A percentile compares a stretch with the other conserved stretches of the same genome.
phyloP scores from a whole-genome alignment of 2,113 vertebrate species.

The Aythya baeri region DNA sequence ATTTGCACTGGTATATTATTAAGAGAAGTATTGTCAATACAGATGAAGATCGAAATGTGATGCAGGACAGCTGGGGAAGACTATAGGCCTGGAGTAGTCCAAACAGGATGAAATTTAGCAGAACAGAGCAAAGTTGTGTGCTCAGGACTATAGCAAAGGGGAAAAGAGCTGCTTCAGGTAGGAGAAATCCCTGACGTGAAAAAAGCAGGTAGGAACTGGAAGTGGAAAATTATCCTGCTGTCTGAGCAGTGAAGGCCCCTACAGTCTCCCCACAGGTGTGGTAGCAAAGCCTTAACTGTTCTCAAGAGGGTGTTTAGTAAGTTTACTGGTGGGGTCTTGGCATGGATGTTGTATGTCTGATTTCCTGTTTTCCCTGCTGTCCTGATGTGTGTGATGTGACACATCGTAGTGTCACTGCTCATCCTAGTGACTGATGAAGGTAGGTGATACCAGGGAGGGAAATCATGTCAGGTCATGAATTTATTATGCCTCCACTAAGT shows the following conservation, averaged over 20 bases:
- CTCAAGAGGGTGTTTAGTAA: not conserved
- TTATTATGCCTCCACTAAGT: not conserved
- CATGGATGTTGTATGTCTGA: not conserved
- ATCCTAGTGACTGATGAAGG: not conserved
- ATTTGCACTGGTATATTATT: not conserved
- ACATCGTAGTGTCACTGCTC: not conserved
- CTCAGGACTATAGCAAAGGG: not conserved
- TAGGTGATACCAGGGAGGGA: not conserved
- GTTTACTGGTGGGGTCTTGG: not conserved
- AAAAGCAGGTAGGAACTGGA: not conserved
- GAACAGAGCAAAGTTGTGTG: not conserved
- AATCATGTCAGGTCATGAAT: not conserved
- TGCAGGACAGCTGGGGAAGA: too few species aligned
- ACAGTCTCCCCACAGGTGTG: not conserved
- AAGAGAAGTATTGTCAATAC: accelerated
- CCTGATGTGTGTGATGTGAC: not conserved
- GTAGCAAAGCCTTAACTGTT: not conserved
- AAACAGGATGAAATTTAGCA: not conserved
- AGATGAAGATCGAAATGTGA: not conserved
- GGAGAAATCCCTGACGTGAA: not conserved
- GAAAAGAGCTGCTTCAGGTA: not conserved
- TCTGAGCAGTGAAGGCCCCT: not conserved
- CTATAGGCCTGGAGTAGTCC: not conserved
- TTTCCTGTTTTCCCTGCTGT: not conserved
- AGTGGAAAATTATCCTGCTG: not conserved